These are phyloP conservation scores for Chelonus insularis DNA, from an alignment of 1,140 invertebrate genomes.

Conservation along the genomic window DNA sequence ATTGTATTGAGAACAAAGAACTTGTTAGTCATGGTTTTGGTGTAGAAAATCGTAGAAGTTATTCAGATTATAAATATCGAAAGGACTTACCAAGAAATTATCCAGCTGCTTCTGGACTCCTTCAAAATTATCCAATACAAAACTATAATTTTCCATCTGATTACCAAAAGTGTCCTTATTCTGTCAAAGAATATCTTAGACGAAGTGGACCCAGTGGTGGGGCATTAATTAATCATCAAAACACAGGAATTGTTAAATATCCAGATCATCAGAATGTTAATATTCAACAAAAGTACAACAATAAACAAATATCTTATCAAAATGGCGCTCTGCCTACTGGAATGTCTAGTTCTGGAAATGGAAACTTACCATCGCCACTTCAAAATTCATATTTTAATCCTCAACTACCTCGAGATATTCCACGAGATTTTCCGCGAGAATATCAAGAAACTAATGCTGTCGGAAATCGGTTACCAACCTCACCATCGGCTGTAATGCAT, in stretches of 20 bases:
- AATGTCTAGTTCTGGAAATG: conserved; percentile 33
- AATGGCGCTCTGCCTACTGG: conserved; percentile 30
- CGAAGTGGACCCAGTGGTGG: conserved; percentile 18
- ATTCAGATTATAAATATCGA: conserved; percentile 47
- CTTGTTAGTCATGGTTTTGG: conserved; percentile 30
- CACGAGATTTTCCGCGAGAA: conserved; percentile 39
- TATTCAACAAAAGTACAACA: conserved; percentile 45
- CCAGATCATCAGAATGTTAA: conserved; percentile 38
- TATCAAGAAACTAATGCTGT: conserved; percentile 34
- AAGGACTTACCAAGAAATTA: conserved; percentile 49
- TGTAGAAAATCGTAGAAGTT: conserved; percentile 44
- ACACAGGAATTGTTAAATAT: conserved; percentile 48
- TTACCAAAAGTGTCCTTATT: conserved; percentile 51
- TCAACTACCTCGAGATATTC: conserved; percentile 35
- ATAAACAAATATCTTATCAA: conserved; percentile 49
- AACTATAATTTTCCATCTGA: conserved; percentile 46
- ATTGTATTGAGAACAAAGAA: conserved; percentile 42
- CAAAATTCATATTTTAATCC: conserved; percentile 50
- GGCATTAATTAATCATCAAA: conserved; percentile 32
- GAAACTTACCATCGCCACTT: conserved; percentile 30
- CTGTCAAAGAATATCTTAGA: conserved; percentile 44
- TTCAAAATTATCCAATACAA: conserved; percentile 48
- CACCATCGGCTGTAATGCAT: conserved; percentile 6
- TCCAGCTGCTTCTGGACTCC: conserved; percentile 32
- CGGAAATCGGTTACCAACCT: neutral